Evolutionary conservation across 1,140 invertebrate genomes (phyloP), one percentile per base, ranked within the genome.

Genomic region (Macrobrachium nipponense): DNA sequence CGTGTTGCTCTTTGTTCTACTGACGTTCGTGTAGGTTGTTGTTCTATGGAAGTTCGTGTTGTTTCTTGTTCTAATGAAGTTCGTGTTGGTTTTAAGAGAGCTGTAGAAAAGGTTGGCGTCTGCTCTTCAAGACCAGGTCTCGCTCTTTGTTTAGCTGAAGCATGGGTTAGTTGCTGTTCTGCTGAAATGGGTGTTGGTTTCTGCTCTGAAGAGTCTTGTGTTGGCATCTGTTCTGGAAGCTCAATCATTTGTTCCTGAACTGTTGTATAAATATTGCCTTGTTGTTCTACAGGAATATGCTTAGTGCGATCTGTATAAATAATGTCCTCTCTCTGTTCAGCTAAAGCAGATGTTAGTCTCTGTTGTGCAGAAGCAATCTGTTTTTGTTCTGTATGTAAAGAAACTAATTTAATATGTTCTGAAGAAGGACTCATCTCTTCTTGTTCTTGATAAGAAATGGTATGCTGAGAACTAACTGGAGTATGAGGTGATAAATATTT

Each of bases 51-150:
- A 61, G 58, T 14, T 44, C 43, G 80, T 79, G 58, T 60, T 68
- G 70, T 23, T 82, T 82, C 59, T 36, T 61, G 81, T 59, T 87
- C 61, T n/a, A 51, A 59, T 78, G 70, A 75, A 62, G 27, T 43
- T 60, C 17, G 86, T 79, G 76, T 70, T 66, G 72, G 27, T 64
- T 87, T 76, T 68, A 23, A 44, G 51, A 51, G 51, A 51, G 51
- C 51, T 51, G 51, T 51, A 51, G 51, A 51, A 51, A 51, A 51
- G 51, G 51, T 51, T 51, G 7, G 51, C 51, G 5, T 51, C 0
- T 6, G 51, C 51, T 51, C 51, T 51, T 51, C 51, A 51, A 51
- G 51, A 51, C 12, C 8, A 51, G 51, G 51, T 51, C 51, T 51
- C 8, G 12, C 51, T 72, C 61, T 68, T 18, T 51, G 51, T 51